Percentiles rank a stretch among this genome's conserved stretches.
These are phyloP conservation scores for Nycticorax nycticorax DNA, from an alignment of 2,113 vertebrate species.

Conservation along the genomic window DNA sequence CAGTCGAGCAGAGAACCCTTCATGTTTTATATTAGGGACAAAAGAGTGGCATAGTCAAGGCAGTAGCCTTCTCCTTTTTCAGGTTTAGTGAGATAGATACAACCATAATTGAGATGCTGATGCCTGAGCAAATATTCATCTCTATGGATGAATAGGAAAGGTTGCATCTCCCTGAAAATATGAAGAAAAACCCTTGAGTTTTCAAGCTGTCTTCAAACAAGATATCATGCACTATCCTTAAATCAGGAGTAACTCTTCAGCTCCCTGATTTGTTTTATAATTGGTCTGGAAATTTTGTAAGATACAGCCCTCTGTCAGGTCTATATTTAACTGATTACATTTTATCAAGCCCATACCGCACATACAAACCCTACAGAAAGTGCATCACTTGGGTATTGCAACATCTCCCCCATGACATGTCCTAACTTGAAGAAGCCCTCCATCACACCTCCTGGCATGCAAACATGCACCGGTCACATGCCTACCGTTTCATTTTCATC, in stretches of 20 bases:
- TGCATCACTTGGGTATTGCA: neutral
- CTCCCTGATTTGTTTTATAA: neutral
- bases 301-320: neutral
- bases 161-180: neutral
- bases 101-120: neutral
- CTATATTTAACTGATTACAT: neutral
- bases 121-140: neutral
- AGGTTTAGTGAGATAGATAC: neutral
- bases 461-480: neutral
- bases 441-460: neutral
- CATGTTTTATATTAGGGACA: neutral
- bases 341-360: neutral
- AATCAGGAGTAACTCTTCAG: neutral
- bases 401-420: rapidly evolving
- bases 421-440: neutral
- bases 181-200: rapidly evolving
- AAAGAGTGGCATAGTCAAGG: neutral
- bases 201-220: neutral
- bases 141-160: neutral
- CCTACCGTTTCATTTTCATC: neutral
- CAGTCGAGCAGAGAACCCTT: neutral
- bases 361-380: neutral
- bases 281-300: neutral
- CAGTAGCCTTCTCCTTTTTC: neutral
- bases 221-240: neutral